Evolutionary conservation across 1,140 invertebrate species (phyloP), one percentile per base, ranked within the genome.

Genomic region (Camponotus floridanus): DNA sequence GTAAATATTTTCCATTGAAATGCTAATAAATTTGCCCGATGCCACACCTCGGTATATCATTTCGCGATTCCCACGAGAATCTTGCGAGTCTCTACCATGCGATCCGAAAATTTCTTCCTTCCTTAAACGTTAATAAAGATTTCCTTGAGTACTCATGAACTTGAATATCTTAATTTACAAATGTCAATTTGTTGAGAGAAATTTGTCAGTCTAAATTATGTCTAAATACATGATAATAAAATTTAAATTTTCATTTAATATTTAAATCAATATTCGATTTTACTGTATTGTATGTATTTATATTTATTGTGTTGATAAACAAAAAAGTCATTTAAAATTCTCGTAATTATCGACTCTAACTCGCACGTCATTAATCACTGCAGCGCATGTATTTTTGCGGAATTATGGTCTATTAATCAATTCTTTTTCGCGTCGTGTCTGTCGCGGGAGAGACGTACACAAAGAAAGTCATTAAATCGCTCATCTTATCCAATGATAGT

Each of bases 21-120:
- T 87, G 85, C 76, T 89, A 84, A 89, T 89, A 89, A 89, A 89
- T 89, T 89, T 57, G 7, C 33, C 36, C 8, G 26, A 42, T 67
- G 70, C 84, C 84, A 83, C 71, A 67, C 76, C 88, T 86, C 88
- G 87, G n/a, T 76, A 70, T 86, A 86, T 87, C 84, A 65, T 51
- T n/a, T 8, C 13, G 61, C 51, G 13, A 67, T 80, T 80, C 76
- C 42, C 57, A 45, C 7, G 68, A 70, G 79, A 83, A 62, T 36
- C 57, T 18, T 21, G 39, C 36, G 36, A 59, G 51, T 39, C 26
- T 61, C 11, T 39, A 21, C 48, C 18, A 31, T 11, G 61, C 42
- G 62, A 68, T 21, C 39, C 21, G 39, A 67, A 71, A 81, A 71
- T 78, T 26, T 6, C 13, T 8, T 21, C 9, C 15, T 48, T 71